These are phyloP conservation scores for Steinernema carpocapsae DNA, from an alignment of 2,888 invertebrate species.

Conservation along the genomic window DNA sequence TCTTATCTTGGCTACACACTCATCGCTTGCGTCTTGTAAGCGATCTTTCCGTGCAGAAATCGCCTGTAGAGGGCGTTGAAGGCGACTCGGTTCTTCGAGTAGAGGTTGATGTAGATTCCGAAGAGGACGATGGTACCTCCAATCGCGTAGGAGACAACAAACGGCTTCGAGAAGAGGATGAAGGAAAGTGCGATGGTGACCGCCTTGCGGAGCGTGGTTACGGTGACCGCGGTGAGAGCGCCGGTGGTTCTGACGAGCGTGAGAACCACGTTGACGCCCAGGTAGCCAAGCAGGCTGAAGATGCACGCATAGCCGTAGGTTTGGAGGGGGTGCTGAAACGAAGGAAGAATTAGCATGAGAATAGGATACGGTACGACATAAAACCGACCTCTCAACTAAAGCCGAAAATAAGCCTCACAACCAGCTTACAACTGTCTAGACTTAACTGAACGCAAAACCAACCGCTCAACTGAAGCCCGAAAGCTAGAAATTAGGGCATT, in stretches of 20 bases:
- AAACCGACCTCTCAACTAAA: too few relatives aligned
- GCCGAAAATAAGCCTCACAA: too few relatives aligned
- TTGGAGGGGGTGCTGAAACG: conserved; percentile 73
- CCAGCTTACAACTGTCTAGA: too few relatives aligned
- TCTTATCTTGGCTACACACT: conserved; percentile 30
- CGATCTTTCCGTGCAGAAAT: neutral
- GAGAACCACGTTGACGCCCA: conserved; percentile 90
- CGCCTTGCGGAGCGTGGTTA: conserved; percentile 75
- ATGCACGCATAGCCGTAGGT: conserved; percentile 85
- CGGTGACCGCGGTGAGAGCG: conserved; percentile 87
- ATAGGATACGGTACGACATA: too few relatives aligned
- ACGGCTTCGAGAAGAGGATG: conserved; percentile 89
- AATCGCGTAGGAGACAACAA: conserved; percentile 89
- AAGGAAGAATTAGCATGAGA: too few relatives aligned
- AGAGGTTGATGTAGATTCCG: conserved; percentile 91
- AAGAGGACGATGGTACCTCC: conserved; percentile 85
- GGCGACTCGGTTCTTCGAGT: conserved; percentile 77
- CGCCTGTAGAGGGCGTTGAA: conserved; percentile 28
- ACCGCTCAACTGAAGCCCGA: too few relatives aligned
- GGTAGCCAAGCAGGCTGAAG: conserved; percentile 86
- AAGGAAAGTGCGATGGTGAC: conserved; percentile 91
- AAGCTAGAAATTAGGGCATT: too few relatives aligned
- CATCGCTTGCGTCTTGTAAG: conserved; percentile 27
- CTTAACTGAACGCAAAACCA: too few relatives aligned
- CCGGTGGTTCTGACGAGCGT: conserved; percentile 86